Evolutionary conservation across 2,888 invertebrate genomes (phyloP).

Genomic region (Taenaris catops): DNA sequence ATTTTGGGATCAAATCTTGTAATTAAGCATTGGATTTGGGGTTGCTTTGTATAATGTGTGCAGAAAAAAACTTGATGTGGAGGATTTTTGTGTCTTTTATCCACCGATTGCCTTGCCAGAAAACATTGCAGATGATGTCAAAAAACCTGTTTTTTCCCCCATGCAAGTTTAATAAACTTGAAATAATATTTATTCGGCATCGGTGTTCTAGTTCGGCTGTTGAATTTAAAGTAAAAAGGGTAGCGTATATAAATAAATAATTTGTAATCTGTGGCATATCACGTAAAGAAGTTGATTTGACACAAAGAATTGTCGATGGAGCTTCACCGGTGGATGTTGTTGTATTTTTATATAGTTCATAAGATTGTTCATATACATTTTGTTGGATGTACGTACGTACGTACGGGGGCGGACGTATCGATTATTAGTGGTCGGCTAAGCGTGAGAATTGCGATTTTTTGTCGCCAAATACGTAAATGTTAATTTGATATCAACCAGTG

Average conservation of each 20-base stretch:
- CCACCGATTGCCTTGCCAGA: constrained; percentile 6
- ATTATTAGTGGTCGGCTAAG: too few species aligned
- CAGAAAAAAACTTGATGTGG: neutral
- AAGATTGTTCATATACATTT: constrained; percentile 52
- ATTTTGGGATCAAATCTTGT: constrained; percentile 66
- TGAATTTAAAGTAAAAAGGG: too few species aligned
- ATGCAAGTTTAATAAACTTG: neutral
- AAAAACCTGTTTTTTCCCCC: neutral
- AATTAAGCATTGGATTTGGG: constrained; percentile 21
- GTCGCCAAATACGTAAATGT: constrained; percentile 11
- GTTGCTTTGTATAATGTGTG: constrained; percentile 13
- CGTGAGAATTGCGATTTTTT: constrained; percentile 13
- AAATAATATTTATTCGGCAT: too few species aligned
- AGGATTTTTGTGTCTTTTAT: constrained; percentile 2
- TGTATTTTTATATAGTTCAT: constrained; percentile 73
- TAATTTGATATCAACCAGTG: neutral
- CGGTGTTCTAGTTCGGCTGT: constrained; percentile 6
- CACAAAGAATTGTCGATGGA: constrained; percentile 33
- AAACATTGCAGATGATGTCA: neutral
- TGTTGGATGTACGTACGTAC: constrained; percentile 32
- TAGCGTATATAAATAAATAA: constrained; percentile 43
- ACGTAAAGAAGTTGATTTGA: constrained; percentile 46
- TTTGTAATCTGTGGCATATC: constrained; percentile 65
- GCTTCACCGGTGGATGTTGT: constrained; percentile 53
- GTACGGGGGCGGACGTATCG: constrained; percentile 18